phyloP scores from a whole-genome alignment of 2,113 vertebrate genomes.

The Pardalotus punctatus region DNA sequence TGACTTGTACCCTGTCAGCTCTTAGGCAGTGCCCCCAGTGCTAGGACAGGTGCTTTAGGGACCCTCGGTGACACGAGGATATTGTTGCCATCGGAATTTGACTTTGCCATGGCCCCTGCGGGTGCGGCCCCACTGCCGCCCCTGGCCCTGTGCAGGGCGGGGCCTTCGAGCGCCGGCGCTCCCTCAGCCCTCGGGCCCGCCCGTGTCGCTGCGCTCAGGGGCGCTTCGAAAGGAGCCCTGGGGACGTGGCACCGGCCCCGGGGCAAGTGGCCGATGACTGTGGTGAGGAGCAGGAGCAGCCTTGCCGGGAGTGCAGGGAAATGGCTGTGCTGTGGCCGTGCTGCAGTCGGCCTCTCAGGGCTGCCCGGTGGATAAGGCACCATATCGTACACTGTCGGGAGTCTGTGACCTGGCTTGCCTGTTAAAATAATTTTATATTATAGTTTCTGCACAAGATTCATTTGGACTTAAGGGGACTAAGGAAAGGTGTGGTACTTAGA shows the following conservation, averaged over 20 bases:
- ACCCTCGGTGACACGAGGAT: fast-evolving
- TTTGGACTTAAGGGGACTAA: neutral
- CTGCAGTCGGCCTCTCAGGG: fast-evolving
- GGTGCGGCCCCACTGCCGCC: too few species aligned
- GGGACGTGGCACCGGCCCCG: fast-evolving
- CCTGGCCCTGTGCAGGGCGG: neutral
- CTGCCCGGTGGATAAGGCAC: fast-evolving
- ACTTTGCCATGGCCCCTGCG: too few species aligned
- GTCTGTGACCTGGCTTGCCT: neutral
- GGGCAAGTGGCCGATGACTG: fast-evolving
- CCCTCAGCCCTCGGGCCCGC: neutral
- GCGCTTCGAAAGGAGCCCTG: fast-evolving
- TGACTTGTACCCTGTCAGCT: neutral
- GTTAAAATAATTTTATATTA: neutral
- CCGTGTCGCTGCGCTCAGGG: neutral
- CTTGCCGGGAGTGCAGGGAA: fast-evolving
- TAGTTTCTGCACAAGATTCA: neutral
- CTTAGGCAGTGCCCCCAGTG: neutral
- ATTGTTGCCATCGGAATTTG: too few species aligned
- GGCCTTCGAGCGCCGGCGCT: neutral
- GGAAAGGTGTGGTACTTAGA: neutral
- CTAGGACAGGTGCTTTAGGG: neutral
- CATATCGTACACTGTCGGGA: fast-evolving
- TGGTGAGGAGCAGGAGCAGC: neutral
- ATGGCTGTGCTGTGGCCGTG: fast-evolving